phyloP scores from a whole-genome alignment of 2,113 vertebrate species.

The Formicarius rufipectus region DNA sequence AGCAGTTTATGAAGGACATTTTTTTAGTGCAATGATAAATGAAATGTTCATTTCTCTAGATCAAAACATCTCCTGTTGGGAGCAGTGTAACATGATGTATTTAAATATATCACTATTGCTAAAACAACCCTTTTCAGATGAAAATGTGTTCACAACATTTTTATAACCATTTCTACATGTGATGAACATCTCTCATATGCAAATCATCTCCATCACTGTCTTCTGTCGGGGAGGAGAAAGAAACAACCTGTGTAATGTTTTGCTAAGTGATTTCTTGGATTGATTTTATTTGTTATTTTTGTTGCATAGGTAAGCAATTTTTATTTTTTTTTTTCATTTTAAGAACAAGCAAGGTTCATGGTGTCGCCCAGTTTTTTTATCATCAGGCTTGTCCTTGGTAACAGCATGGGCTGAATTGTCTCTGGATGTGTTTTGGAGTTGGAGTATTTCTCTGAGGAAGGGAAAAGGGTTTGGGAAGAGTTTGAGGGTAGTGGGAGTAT shows the following conservation, averaged over 20 bases:
- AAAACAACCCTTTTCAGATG: not conserved
- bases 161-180: not conserved
- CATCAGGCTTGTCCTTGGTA: not conserved
- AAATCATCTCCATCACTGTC: not conserved
- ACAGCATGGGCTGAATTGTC: not conserved
- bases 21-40: not conserved
- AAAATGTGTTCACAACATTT: not conserved
- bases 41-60: not conserved
- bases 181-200: not conserved
- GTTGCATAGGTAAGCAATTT: not conserved
- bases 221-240: not conserved
- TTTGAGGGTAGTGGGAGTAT: not conserved
- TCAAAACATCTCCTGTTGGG: not conserved
- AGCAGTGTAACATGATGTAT: not conserved
- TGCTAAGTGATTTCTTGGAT: not conserved
- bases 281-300: not conserved
- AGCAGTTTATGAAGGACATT: not conserved
- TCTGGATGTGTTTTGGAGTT: not conserved
- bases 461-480: not conserved
- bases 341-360: not conserved
- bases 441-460: not conserved
- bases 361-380: not conserved
- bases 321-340: not conserved
- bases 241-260: not conserved
- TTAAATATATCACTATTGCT: not conserved